Evolutionary conservation across 1,140 invertebrate genomes (phyloP).

Genomic region (Dendroctonus ponderosae): DNA sequence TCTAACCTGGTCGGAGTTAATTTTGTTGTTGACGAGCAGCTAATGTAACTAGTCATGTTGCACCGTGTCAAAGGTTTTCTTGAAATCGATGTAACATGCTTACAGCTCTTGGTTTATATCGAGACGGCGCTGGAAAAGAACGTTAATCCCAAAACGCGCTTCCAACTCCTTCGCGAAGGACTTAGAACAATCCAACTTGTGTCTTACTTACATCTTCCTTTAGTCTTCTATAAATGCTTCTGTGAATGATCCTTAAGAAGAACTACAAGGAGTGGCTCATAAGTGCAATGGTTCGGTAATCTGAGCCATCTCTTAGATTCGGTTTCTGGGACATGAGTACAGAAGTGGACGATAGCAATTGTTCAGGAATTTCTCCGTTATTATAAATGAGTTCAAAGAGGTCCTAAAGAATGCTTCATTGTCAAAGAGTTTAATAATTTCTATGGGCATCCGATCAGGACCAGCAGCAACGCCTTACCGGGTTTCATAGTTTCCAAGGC

Average conservation of each 20-base stretch:
- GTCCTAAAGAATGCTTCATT: not conserved
- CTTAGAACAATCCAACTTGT: too few species aligned
- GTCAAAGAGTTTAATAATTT: not conserved
- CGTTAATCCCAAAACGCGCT: not conserved
- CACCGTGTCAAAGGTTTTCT: too few species aligned
- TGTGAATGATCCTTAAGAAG: too few species aligned
- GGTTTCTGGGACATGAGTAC: not conserved
- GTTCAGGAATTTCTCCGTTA: not conserved
- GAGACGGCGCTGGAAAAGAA: conserved; percentile 3
- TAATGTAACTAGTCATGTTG: too few species aligned
- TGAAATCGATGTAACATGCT: too few species aligned
- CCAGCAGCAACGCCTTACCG: not conserved
- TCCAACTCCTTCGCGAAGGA: too few species aligned
- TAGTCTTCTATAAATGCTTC: too few species aligned
- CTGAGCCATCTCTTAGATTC: not conserved
- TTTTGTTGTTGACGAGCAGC: too few species aligned
- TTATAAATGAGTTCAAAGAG: not conserved
- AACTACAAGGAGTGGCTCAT: not conserved
- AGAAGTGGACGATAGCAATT: not conserved
- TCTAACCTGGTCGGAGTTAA: too few species aligned
- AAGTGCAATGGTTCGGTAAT: not conserved
- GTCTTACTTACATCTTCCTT: conserved; percentile 1
- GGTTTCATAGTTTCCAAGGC: too few species aligned
- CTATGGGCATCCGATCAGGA: not conserved
- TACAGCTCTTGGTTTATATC: too few species aligned